A percentile compares a stretch with the other conserved stretches of the same genome.
Conservation (phyloP, 2,113 vertebrate species). For the Myrmecophaga tridactyla region DNA sequence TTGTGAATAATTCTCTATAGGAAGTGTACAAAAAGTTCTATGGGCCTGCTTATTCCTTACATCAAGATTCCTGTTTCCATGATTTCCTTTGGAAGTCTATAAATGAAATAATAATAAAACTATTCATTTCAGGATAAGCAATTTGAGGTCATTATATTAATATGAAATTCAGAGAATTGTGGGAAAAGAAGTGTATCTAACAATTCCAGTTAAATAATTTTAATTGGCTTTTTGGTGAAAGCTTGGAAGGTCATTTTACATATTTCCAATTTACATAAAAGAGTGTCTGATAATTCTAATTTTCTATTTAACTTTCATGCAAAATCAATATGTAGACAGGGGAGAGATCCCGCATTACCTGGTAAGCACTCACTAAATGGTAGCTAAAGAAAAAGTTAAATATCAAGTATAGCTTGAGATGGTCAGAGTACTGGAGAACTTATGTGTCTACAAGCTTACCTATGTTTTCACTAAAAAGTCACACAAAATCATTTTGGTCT, state of each 20-base stretch:
- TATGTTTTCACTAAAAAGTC: not conserved
- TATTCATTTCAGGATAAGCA: accelerated
- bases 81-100: too few relatives aligned
- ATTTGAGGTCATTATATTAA: not conserved
- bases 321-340: not conserved
- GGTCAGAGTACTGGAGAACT: accelerated
- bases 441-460: accelerated
- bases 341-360: not conserved
- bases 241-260: not conserved
- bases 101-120: not conserved
- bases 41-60: accelerated
- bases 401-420: accelerated
- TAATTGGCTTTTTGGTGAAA: accelerated
- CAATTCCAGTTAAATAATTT: accelerated
- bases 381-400: not conserved
- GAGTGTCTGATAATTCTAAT: not conserved
- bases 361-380: accelerated
- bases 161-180: accelerated
- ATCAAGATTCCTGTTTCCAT: accelerated
- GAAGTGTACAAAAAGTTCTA: accelerated
- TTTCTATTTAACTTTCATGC: not conserved
- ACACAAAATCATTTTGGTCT: not conserved
- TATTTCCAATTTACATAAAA: not conserved
- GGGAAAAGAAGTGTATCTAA: too few relatives aligned
- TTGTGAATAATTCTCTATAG: accelerated